Percentiles rank a stretch among this genome's conserved stretches.
Conservation (phyloP, 2,888 invertebrate species). For the Orthosia gothica region DNA sequence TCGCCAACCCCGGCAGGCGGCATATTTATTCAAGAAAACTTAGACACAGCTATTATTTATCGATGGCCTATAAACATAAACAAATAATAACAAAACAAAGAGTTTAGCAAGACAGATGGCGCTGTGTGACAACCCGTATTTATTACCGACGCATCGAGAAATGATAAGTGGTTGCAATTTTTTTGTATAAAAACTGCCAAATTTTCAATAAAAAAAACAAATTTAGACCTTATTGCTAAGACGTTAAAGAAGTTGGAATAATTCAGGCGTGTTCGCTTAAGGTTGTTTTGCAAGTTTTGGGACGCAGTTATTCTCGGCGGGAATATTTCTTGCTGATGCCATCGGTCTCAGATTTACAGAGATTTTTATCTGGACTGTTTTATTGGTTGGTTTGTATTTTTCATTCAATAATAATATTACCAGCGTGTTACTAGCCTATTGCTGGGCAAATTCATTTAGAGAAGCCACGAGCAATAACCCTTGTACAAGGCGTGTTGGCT, state of each 20-base stretch:
- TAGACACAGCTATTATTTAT: slow-evolving; percentile 66
- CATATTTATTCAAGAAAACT: slow-evolving; percentile 47
- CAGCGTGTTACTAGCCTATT: too few species aligned
- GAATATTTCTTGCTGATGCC: slow-evolving; percentile 63
- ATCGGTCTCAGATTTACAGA: slow-evolving; percentile 16
- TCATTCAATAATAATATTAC: too few species aligned
- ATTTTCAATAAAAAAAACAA: not conserved
- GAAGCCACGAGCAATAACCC: too few species aligned
- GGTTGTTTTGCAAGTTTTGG: slow-evolving; percentile 55
- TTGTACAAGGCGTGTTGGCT: too few species aligned
- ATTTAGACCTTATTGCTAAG: slow-evolving; percentile 28
- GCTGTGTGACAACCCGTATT: slow-evolving; percentile 67
- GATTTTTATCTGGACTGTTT: slow-evolving; percentile 25
- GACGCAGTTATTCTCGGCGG: slow-evolving; percentile 42
- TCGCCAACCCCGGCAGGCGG: not conserved
- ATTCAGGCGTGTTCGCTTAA: not conserved
- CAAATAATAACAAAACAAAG: slow-evolving; percentile 72
- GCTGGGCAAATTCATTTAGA: too few species aligned
- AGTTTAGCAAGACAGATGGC: slow-evolving; percentile 73
- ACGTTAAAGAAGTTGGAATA: not conserved
- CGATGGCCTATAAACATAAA: slow-evolving; percentile 70
- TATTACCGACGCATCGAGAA: slow-evolving; percentile 65
- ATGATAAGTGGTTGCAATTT: slow-evolving; percentile 76
- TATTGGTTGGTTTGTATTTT: not conserved
- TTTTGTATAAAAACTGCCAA: slow-evolving; percentile 66